These are phyloP conservation scores for Anarhynchus alexandrinus DNA, from an alignment of 2,113 vertebrate genomes.

Conservation along the genomic window DNA sequence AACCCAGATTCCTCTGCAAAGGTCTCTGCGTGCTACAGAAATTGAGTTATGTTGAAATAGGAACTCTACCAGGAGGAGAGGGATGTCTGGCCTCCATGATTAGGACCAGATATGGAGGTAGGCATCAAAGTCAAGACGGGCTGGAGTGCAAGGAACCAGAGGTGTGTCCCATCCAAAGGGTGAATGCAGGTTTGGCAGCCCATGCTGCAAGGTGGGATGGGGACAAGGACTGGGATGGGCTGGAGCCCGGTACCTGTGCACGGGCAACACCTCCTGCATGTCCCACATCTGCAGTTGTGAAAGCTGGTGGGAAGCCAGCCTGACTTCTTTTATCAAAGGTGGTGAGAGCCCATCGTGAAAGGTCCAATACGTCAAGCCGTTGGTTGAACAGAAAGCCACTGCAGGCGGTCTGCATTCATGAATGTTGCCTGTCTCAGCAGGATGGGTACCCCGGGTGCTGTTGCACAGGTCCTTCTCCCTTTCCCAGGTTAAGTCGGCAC, in stretches of 20 bases:
- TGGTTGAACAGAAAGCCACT: not conserved
- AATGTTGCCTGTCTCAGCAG: not conserved
- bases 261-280: not conserved
- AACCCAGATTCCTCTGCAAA: not conserved
- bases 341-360: not conserved
- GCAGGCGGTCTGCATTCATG: rapidly evolving
- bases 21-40: not conserved
- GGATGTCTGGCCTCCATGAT: not conserved
- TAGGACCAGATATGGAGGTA: not conserved
- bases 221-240: not conserved
- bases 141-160: not conserved
- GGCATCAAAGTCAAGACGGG: not conserved
- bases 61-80: not conserved
- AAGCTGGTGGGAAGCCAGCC: not conserved
- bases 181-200: not conserved
- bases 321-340: not conserved
- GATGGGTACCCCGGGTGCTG: rapidly evolving
- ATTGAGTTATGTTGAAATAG: not conserved
- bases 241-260: not conserved
- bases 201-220: not conserved
- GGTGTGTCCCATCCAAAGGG: not conserved
- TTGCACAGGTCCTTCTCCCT: not conserved
- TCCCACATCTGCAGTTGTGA: not conserved
- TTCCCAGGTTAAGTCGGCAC: not conserved
- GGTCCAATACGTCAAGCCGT: not conserved